phyloP scores from a whole-genome alignment of 2,113 vertebrate species.

The Perca fluviatilis region DNA sequence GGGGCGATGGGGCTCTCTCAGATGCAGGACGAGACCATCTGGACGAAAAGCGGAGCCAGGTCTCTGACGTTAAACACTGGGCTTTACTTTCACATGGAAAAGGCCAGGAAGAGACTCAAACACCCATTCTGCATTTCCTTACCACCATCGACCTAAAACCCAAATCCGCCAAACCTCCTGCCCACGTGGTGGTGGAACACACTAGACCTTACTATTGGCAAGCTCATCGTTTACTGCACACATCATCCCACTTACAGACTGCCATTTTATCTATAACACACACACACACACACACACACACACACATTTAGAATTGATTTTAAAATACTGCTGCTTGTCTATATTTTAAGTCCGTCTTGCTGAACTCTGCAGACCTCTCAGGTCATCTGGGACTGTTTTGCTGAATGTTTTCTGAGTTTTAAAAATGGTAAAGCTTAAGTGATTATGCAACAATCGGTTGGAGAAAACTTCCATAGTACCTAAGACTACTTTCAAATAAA shows the following conservation, averaged over 20 bases:
- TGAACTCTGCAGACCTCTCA: conserved; percentile 13
- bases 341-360: conserved; percentile 12
- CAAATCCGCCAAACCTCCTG: conserved; percentile 8
- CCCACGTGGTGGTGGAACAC: conserved; percentile 42
- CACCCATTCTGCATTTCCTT: conserved; percentile 53
- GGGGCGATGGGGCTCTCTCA: conserved; percentile 70
- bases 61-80: conserved; percentile 79
- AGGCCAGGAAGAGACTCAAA: conserved; percentile 64
- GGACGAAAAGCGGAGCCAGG: conserved; percentile 74
- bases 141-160: conserved; percentile 32
- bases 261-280: neutral
- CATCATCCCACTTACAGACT: conserved; percentile 35
- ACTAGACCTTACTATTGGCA: conserved; percentile 39
- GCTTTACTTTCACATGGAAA: conserved; percentile 72
- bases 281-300: neutral
- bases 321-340: conserved; percentile 6
- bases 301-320: conserved; percentile 34
- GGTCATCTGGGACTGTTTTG: conserved; percentile 12
- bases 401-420: conserved; percentile 2
- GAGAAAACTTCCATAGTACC: neutral
- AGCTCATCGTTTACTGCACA: conserved; percentile 32
- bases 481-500: conserved; percentile 17
- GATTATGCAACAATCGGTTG: neutral
- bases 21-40: conserved; percentile 82
- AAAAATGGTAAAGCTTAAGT: neutral